phyloP scores from a whole-genome alignment of 2,888 invertebrate genomes.

The Sarcophaga carnaria region DNA sequence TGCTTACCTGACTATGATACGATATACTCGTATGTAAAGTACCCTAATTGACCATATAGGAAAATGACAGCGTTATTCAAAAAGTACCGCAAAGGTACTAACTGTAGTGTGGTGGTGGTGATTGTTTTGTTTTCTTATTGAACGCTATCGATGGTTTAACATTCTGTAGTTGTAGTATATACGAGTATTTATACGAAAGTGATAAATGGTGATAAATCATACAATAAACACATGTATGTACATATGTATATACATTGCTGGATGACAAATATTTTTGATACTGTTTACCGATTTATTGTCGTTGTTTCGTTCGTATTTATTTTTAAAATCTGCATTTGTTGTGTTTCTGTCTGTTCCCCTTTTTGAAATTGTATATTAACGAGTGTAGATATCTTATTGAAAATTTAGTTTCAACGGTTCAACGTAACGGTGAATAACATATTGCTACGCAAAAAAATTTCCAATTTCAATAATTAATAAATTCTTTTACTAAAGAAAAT shows the following conservation, averaged over 20 bases:
- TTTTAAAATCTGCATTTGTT: slow-evolving; percentile 1
- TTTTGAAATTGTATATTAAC: slow-evolving; percentile 27
- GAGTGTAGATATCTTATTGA: slow-evolving; percentile 25
- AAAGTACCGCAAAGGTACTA: not conserved
- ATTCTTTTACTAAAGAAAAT: not conserved
- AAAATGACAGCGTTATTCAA: not conserved
- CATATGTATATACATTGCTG: not conserved
- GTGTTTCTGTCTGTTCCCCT: not conserved
- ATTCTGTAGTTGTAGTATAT: not conserved
- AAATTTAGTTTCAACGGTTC: slow-evolving; percentile 45
- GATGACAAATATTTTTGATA: slow-evolving; percentile 55
- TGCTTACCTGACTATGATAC: too few relatives aligned
- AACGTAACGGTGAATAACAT: slow-evolving; percentile 33
- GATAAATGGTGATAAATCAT: slow-evolving; percentile 19
- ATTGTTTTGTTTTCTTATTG: not conserved
- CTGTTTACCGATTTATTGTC: slow-evolving; percentile 19
- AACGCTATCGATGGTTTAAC: slow-evolving; percentile 5
- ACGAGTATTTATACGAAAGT: not conserved
- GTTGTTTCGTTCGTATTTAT: not conserved
- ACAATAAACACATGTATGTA: not conserved
- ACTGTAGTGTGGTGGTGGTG: not conserved
- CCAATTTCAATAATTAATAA: not conserved
- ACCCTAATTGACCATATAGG: not conserved
- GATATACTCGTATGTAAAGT: not conserved
- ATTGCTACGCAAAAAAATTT: not conserved